phyloP scores from a whole-genome alignment of 2,797 vertebrate genomes.

The Cheirogaleus major region DNA sequence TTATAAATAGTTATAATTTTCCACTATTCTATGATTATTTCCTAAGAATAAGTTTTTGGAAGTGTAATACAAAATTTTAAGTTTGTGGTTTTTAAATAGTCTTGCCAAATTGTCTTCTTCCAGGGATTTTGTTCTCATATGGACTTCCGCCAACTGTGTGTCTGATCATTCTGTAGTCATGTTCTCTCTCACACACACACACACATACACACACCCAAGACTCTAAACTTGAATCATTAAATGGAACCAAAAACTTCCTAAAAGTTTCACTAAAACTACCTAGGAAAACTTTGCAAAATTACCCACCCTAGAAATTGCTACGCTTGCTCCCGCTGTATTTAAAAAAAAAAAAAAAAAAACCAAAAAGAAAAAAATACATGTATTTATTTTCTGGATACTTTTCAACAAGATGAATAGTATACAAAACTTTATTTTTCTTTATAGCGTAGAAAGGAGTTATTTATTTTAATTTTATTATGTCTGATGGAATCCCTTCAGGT shows the following conservation, averaged over 20 bases:
- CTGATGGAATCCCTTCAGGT: slow-evolving; percentile 68
- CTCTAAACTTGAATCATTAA: slow-evolving; percentile 66
- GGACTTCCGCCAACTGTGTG: neutral
- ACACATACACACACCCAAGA: neutral
- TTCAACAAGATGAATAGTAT: neutral
- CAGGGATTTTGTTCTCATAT: slow-evolving; percentile 5
- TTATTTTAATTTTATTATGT: slow-evolving; percentile 51
- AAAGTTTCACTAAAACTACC: slow-evolving; percentile 76
- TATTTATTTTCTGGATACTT: neutral
- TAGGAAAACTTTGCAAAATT: slow-evolving; percentile 77
- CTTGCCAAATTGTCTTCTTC: neutral
- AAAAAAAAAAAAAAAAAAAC: neutral
- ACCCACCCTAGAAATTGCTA: slow-evolving; percentile 64
- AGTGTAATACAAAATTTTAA: neutral
- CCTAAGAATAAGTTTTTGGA: slow-evolving; percentile 28
- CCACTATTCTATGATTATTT: neutral
- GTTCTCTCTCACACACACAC: neutral
- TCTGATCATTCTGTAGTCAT: neutral
- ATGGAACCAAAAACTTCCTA: slow-evolving; percentile 71
- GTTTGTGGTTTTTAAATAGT: neutral
- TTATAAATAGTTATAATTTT: slow-evolving; percentile 19
- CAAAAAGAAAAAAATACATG: no score
- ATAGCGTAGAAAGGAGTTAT: slow-evolving; percentile 29
- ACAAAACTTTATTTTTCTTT: slow-evolving; percentile 42
- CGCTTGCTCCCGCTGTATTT: neutral